Conservation (phyloP, 2,797 vertebrate species). For the Clamator glandarius region DNA sequence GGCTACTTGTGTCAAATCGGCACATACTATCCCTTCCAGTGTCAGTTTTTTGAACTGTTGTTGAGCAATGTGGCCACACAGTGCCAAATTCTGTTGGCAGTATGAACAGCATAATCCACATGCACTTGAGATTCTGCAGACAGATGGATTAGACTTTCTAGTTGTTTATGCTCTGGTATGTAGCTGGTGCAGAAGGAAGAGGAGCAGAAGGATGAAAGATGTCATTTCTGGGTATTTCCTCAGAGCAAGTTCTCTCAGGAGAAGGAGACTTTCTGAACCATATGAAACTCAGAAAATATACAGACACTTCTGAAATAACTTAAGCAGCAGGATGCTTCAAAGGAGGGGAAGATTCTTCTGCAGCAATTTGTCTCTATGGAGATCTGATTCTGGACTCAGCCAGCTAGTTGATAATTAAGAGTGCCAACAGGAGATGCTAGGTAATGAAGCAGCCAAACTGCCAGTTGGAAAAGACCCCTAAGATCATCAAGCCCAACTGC, state of each 20-base stretch:
- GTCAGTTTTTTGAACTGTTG: not conserved
- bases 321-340: not conserved
- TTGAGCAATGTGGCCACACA: not conserved
- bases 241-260: not conserved
- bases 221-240: not conserved
- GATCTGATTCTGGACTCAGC: not conserved
- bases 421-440: not conserved
- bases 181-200: not conserved
- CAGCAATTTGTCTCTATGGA: not conserved
- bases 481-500: too few species aligned
- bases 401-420: not conserved
- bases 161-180: not conserved
- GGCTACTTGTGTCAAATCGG: not conserved
- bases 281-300: not conserved
- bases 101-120: not conserved
- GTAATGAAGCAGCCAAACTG: not conserved
- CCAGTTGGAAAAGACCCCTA: too few species aligned
- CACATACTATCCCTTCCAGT: not conserved
- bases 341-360: not conserved
- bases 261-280: not conserved
- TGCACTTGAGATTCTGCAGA: not conserved
- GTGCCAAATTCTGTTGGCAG: not conserved
- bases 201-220: not conserved
- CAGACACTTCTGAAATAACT: not conserved
- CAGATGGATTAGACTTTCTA: not conserved